Percentiles rank a stretch among this genome's conserved stretches.
phyloP scores from a whole-genome alignment of 2,888 invertebrate species.

The Latrodectus elegans region DNA sequence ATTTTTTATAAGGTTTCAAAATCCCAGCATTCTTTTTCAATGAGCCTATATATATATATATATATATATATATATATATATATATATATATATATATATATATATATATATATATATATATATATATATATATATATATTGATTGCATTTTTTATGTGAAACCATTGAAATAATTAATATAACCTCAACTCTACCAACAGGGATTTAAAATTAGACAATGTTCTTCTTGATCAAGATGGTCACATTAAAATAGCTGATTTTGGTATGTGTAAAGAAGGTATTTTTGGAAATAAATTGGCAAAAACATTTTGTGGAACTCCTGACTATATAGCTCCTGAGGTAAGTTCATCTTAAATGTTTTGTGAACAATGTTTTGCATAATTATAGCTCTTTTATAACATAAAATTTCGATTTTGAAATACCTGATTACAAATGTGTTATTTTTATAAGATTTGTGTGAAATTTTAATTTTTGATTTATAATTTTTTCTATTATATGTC shows the following conservation, averaged over 20 bases:
- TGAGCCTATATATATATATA: too few relatives aligned
- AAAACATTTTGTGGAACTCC: conserved; percentile 98
- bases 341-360: conserved; percentile 74
- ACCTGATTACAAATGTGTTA: too few relatives aligned
- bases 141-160: neutral
- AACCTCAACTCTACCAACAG: conserved; percentile 75
- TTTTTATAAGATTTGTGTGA: neutral
- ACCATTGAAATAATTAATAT: neutral
- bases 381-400: neutral
- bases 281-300: conserved; percentile 87
- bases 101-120: too few relatives aligned
- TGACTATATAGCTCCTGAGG: conserved; percentile 99
- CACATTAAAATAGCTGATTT: conserved; percentile 99
- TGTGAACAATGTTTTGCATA: neutral
- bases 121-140: neutral
- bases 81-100: neutral
- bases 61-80: neutral
- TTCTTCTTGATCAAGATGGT: conserved; percentile 96
- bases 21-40: too few relatives aligned
- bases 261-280: conserved; percentile 99
- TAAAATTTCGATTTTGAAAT: neutral
- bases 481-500: neutral
- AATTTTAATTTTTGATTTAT: neutral
- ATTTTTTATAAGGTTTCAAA: too few relatives aligned
- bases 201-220: conserved; percentile 98